A percentile compares a stretch with the other conserved stretches of the same genome.
Conservation (phyloP, 2,888 invertebrate species). For the Drosophila formosana region DNA sequence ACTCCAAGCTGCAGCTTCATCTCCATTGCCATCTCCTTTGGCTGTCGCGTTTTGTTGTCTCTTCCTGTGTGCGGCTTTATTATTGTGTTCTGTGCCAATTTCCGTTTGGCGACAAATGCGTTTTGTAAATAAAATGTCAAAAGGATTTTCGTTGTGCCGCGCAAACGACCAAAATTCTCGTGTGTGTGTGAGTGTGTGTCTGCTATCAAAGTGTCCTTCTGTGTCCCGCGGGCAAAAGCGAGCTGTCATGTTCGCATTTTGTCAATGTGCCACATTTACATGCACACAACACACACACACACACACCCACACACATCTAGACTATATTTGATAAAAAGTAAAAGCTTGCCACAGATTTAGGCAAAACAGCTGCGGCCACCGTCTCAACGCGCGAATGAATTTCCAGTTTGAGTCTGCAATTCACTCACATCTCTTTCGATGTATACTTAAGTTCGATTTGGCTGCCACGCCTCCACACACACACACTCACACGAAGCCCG, state of each 20-base stretch:
- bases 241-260: slow-evolving; percentile 58
- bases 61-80: slow-evolving; percentile 58
- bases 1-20: background rate
- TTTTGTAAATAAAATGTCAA: slow-evolving; percentile 76
- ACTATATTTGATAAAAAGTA: slow-evolving; percentile 13
- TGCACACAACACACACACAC: background rate
- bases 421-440: background rate
- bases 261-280: slow-evolving; percentile 43
- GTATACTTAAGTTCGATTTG: slow-evolving; percentile 56
- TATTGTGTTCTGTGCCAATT: slow-evolving; percentile 73
- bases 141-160: slow-evolving; percentile 63
- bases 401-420: background rate
- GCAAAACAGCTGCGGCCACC: slow-evolving; percentile 58
- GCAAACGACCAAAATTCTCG: slow-evolving; percentile 46
- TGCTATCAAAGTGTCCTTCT: too few relatives aligned
- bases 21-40: too few relatives aligned
- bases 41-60: background rate
- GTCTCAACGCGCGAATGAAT: slow-evolving; percentile 34
- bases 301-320: background rate
- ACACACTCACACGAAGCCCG: background rate
- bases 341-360: slow-evolving; percentile 22
- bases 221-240: slow-evolving; percentile 22
- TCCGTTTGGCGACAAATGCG: slow-evolving; percentile 72
- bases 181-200: background rate
- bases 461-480: slow-evolving; percentile 12